Evolutionary conservation across 2,797 vertebrate genomes (phyloP).

Genomic region (Cetoscarus ocellatus): DNA sequence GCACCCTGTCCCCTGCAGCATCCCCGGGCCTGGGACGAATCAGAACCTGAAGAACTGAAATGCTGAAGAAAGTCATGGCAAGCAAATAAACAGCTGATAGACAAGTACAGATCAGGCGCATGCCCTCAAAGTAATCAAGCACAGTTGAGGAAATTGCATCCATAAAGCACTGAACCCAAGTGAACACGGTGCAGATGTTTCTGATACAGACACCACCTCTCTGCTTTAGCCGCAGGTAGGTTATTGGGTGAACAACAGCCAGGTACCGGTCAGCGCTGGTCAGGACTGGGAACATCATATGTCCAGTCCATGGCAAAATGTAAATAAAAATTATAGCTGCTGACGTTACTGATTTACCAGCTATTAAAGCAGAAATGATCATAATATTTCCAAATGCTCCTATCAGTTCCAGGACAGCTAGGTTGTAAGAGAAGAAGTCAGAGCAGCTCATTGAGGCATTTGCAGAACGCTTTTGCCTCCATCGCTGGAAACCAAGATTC

Average conservation of each 20-base stretch:
- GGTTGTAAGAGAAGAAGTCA: constrained; percentile 21
- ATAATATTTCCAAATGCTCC: neutral
- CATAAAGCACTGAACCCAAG: constrained; percentile 8
- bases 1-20: neutral
- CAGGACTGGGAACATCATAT: constrained; percentile 1
- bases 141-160: rapidly evolving
- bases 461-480: neutral
- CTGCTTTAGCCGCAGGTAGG: constrained; percentile 21
- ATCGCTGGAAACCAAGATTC: constrained; percentile 9
- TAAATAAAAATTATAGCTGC: rapidly evolving
- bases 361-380: rapidly evolving
- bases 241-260: constrained; percentile 42
- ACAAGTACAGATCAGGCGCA: rapidly evolving
- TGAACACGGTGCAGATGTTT: neutral
- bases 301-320: neutral
- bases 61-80: neutral
- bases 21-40: constrained; percentile 21
- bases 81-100: neutral
- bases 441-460: neutral
- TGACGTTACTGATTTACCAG: rapidly evolving
- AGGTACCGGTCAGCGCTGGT: constrained; percentile 35
- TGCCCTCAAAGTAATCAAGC: too few species aligned
- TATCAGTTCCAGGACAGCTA: constrained; percentile 15
- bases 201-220: neutral
- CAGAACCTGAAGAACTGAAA: constrained; percentile 28